Base-by-base conservation (phyloP, 2,888 invertebrate genomes). In the Girardia tigrina region DNA sequence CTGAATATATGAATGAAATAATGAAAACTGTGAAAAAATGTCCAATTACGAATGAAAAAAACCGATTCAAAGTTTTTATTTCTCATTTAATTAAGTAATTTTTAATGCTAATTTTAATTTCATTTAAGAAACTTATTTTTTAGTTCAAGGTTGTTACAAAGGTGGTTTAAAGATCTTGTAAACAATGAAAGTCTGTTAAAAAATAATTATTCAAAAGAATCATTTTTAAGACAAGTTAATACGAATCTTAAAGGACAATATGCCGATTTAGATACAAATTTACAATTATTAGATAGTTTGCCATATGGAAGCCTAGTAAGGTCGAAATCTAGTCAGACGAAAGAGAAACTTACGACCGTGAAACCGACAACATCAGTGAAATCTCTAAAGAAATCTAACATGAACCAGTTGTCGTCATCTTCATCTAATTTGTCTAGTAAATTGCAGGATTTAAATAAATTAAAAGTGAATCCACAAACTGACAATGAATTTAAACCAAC, bases 11-110 rank as follows among this genome's bases (percentile, higher is more conserved):
- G 56, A 56, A 56, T 56, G 56, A 56, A 56, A 56, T 56, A 56
- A 56, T 56, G 56, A 56, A 56, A 56, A 2, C 56, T 56, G 56
- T 56, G 56, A 56, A 56, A 56, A 56, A 56, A 56, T 6, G n/a
- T 16, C 56, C 56, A 26, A 75, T 27, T 20, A 76, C 76, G 2
- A 69, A 36, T 26, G 76, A 76, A 23, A 76, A 76, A 23, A 20
- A 56, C n/a, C 76, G 75, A 74, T 76, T 76, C 56, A 36, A 74
- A 23, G 69, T 42, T 27, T 76, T 76, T 42, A 29, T 76, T 4
- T 75, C 29, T 42, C 23, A 75, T 29, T 76, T 75, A 27, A 42
- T 76, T 42, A 76, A 75, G 76, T 76, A n/a, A n/a, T n/a, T n/a
- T n/a, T n/a, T n/a, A 8, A 12, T 16, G 8, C 12, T 70, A 14